These are phyloP conservation scores for Polymixis flavicincta DNA, from an alignment of 2,888 invertebrate species.

Conservation along the genomic window DNA sequence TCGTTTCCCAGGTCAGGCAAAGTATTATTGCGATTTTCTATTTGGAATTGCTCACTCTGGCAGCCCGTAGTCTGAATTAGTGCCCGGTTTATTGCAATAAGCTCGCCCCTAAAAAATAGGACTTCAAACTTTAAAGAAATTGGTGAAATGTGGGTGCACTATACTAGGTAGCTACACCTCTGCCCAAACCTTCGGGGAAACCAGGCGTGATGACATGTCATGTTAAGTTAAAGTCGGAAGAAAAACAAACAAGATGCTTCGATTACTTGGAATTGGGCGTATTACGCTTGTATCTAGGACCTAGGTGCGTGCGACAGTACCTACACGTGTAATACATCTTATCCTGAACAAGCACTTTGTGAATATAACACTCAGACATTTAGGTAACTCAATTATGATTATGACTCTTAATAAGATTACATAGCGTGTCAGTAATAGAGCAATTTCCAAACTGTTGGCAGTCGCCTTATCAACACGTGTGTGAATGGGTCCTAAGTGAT, in stretches of 20 bases:
- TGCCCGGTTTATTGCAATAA: neutral
- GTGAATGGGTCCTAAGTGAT: conserved; percentile 53
- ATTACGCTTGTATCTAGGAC: neutral
- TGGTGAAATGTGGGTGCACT: neutral
- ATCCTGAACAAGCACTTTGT: conserved; percentile 10
- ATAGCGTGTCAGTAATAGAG: conserved; percentile 40
- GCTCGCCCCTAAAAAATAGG: neutral
- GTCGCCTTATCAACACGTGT: conserved; percentile 35
- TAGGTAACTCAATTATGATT: conserved; percentile 14
- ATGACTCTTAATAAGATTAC: conserved; percentile 19
- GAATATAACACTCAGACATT: neutral
- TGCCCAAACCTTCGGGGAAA: neutral
- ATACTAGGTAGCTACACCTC: neutral
- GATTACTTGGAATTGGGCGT: neutral
- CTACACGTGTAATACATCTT: neutral
- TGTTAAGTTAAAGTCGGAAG: neutral
- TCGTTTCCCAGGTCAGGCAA: too few species aligned
- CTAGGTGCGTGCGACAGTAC: neutral
- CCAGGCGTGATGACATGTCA: neutral
- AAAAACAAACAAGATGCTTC: neutral
- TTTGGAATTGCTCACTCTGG: neutral
- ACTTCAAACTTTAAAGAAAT: too few species aligned
- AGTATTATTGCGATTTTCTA: neutral
- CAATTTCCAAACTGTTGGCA: conserved; percentile 43
- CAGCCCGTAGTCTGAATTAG: neutral